phyloP scores from a whole-genome alignment of 2,888 invertebrate species.

The Ctenicera cuprea region DNA sequence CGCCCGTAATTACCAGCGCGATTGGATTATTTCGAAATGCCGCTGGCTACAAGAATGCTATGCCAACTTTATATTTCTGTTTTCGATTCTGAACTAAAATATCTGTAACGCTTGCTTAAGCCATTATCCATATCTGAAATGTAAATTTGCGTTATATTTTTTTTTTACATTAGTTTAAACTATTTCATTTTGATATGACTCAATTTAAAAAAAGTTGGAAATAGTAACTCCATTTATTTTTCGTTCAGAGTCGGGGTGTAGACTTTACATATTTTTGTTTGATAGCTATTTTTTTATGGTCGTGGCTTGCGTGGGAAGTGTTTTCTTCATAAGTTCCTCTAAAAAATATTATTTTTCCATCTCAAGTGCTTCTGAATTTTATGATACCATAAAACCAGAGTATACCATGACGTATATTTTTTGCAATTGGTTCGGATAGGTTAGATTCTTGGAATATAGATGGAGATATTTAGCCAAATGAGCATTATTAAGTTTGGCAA shows the following conservation, averaged over 20 bases:
- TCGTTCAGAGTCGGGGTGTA: too few species aligned
- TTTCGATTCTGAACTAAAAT: not conserved
- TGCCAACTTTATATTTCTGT: not conserved
- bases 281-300: too few species aligned
- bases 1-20: constrained; percentile 25
- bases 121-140: too few species aligned
- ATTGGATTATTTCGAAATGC: constrained; percentile 23
- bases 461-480: too few species aligned
- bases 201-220: not conserved
- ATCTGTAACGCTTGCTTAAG: not conserved
- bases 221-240: not conserved
- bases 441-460: not conserved
- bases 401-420: constrained; percentile 1
- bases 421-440: not conserved
- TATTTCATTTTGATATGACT: too few species aligned
- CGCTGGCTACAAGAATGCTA: not conserved
- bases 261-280: too few species aligned
- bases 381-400: not conserved
- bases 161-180: too few species aligned
- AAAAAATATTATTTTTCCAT: not conserved
- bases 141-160: too few species aligned
- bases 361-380: constrained; percentile 5
- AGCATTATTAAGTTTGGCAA: too few species aligned
- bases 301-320: not conserved
- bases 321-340: not conserved